phyloP scores from a whole-genome alignment of 35 echinoderm and acorn worm species.

The Eucidaris tribuloides region DNA sequence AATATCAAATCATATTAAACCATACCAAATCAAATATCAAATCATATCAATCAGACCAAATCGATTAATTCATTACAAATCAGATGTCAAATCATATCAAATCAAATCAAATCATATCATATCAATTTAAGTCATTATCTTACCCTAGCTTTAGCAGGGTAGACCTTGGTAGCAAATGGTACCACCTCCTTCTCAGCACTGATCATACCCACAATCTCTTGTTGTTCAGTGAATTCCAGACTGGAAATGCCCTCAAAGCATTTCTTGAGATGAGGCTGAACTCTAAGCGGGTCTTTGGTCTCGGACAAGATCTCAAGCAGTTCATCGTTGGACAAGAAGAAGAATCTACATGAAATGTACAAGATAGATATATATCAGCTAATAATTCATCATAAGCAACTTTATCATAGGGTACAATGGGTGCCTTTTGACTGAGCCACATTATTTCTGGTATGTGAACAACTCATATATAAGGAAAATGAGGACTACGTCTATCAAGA shows the following conservation, averaged over 20 bases:
- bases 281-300: slow-evolving; percentile 93
- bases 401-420: background rate
- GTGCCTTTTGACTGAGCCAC: too few species aligned
- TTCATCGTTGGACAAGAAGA: slow-evolving; percentile 99
- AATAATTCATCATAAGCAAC: too few species aligned
- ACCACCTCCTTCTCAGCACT: slow-evolving; percentile 94
- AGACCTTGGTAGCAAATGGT: slow-evolving; percentile 88
- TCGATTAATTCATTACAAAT: too few species aligned
- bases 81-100: too few species aligned
- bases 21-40: too few species aligned
- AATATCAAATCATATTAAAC: too few species aligned
- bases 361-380: background rate
- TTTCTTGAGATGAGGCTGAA: slow-evolving; percentile 99
- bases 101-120: too few species aligned
- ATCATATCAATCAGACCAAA: too few species aligned
- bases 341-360: slow-evolving; percentile 61
- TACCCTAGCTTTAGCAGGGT: slow-evolving; percentile 95
- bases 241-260: slow-evolving; percentile 99
- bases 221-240: slow-evolving; percentile 96
- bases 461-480: too few species aligned
- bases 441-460: too few species aligned
- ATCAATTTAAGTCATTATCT: too few species aligned
- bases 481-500: too few species aligned
- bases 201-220: slow-evolving; percentile 97
- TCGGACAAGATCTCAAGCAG: slow-evolving; percentile 98